Evolutionary conservation across 2,888 invertebrate genomes (phyloP).

Genomic region (Habrosyne pyritoides): DNA sequence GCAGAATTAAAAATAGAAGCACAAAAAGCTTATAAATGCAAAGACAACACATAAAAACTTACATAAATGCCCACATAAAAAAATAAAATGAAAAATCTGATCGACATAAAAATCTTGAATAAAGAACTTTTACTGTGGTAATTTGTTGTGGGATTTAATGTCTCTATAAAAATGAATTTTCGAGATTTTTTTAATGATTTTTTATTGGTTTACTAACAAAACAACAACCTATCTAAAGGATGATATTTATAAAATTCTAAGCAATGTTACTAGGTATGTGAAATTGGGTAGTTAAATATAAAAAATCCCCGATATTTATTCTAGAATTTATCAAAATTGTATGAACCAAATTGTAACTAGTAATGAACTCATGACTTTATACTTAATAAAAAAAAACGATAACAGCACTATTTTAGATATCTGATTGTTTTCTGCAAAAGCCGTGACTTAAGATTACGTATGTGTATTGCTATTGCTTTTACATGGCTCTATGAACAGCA

Average conservation of each 20-base stretch:
- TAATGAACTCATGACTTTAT: too few species aligned
- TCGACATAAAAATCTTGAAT: not conserved
- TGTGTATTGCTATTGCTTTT: not conserved
- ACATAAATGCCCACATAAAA: constrained; percentile 42
- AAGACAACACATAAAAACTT: constrained; percentile 42
- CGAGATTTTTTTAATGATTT: not conserved
- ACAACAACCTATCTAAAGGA: not conserved
- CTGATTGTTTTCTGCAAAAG: too few species aligned
- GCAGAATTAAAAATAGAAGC: constrained; percentile 60
- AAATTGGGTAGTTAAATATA: too few species aligned
- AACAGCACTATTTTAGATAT: too few species aligned
- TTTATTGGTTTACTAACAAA: not conserved
- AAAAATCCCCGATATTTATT: not conserved
- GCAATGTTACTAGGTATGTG: too few species aligned
- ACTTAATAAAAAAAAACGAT: too few species aligned
- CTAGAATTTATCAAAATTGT: too few species aligned
- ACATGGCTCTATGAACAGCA: not conserved
- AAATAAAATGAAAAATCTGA: constrained; percentile 24
- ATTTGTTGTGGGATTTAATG: not conserved
- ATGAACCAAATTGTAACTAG: too few species aligned
- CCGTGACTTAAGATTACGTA: too few species aligned
- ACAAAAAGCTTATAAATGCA: constrained; percentile 56
- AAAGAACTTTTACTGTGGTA: not conserved
- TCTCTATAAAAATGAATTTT: not conserved
- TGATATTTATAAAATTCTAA: too few species aligned